A percentile compares a stretch with the other conserved stretches of the same genome.
Conservation (phyloP, 2,888 invertebrate species). For the Oxyteleia sp. region DNA sequence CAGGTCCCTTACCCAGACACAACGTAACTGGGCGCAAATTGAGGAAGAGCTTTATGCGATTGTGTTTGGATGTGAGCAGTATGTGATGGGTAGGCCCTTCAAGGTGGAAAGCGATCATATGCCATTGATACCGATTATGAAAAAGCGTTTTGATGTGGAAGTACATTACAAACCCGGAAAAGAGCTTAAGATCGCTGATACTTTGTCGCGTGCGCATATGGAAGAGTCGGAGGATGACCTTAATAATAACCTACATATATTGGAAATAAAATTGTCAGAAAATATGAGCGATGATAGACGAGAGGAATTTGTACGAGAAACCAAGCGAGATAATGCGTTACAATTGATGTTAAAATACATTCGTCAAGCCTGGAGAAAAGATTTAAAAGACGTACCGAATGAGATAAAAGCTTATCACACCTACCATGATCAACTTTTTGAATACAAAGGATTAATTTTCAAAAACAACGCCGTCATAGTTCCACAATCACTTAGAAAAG, state of each 20-base stretch:
- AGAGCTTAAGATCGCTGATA: constrained; percentile 71
- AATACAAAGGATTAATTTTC: constrained; percentile 38
- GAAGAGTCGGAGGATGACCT: constrained; percentile 13
- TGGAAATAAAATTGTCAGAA: constrained; percentile 29
- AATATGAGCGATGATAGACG: constrained; percentile 40
- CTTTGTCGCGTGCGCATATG: constrained; percentile 69
- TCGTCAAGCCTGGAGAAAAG: constrained; percentile 48
- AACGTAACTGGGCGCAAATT: no score
- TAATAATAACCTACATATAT: constrained; percentile 48
- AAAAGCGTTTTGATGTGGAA: constrained; percentile 73
- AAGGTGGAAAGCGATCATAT: constrained; percentile 79
- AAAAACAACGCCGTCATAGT: constrained; percentile 63
- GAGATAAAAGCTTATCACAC: constrained; percentile 63
- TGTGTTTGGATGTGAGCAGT: no score
- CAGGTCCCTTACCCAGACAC: no score
- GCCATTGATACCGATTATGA: constrained; percentile 76
- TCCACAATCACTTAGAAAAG: constrained; percentile 70
- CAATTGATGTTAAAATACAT: constrained; percentile 50
- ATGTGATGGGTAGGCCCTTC: constrained; percentile 74
- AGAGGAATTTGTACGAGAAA: constrained; percentile 49
- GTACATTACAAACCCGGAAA: constrained; percentile 72
- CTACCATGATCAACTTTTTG: constrained; percentile 33
- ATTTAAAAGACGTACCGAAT: constrained; percentile 65
- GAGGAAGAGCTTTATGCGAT: no score
- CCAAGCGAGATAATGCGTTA: constrained; percentile 64